A percentile compares a stretch with the other conserved stretches of the same genome.
Evolutionary conservation across 1,140 invertebrate species (phyloP).

Genomic region (Drosophila arizonae): DNA sequence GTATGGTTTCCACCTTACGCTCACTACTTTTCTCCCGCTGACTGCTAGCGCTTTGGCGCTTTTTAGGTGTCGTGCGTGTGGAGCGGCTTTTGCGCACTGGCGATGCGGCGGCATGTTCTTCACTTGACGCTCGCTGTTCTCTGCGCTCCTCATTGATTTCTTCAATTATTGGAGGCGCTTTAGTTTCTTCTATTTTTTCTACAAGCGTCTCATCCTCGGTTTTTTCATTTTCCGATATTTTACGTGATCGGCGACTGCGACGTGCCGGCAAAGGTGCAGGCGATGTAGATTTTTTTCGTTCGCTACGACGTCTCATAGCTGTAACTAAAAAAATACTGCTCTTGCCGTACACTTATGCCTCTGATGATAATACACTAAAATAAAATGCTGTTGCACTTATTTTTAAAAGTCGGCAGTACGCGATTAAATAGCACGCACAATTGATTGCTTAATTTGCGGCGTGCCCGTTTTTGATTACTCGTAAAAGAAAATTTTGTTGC

Average conservation of each 20-base stretch:
- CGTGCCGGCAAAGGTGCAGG: slow-evolving; percentile 66
- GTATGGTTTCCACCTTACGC: slow-evolving; percentile 67
- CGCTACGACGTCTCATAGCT: slow-evolving; percentile 79
- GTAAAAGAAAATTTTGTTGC: slow-evolving; percentile 57
- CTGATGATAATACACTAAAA: slow-evolving; percentile 50
- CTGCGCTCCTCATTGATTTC: slow-evolving; percentile 51
- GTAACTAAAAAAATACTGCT: slow-evolving; percentile 26
- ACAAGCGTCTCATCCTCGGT: slow-evolving; percentile 49
- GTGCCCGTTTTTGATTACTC: slow-evolving; percentile 36
- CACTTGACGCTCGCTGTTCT: slow-evolving; percentile 56
- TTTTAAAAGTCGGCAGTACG: slow-evolving; percentile 14
- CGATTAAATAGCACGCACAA: slow-evolving; percentile 24
- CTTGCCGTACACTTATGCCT: slow-evolving; percentile 28
- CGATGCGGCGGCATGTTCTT: slow-evolving; percentile 51
- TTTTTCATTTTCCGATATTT: slow-evolving; percentile 64
- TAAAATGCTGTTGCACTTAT: slow-evolving; percentile 47
- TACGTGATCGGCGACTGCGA: slow-evolving; percentile 67
- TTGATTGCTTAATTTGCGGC: slow-evolving; percentile 20
- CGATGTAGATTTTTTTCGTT: slow-evolving; percentile 78
- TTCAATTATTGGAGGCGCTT: slow-evolving; percentile 36
- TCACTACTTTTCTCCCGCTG: slow-evolving; percentile 49
- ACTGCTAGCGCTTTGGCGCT: slow-evolving; percentile 41
- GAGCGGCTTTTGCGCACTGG: slow-evolving; percentile 69
- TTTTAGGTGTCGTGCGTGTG: slow-evolving; percentile 66
- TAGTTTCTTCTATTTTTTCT: slow-evolving; percentile 52